phyloP scores from a whole-genome alignment of 2,888 invertebrate genomes.

The Chromoteleia sp. region DNA sequence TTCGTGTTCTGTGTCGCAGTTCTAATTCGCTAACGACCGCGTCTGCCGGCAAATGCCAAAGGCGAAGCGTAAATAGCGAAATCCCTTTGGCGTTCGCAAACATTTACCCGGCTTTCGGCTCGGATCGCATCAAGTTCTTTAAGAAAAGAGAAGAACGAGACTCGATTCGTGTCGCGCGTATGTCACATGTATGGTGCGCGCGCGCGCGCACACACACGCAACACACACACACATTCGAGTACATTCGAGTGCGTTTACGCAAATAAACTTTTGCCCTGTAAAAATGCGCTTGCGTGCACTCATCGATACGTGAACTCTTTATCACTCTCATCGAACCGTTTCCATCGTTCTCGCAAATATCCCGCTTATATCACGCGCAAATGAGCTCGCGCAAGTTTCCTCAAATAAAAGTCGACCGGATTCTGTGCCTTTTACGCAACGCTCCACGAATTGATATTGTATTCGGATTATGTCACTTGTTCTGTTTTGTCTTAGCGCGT shows the following conservation, averaged over 20 bases:
- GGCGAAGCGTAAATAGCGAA: slow-evolving; percentile 73
- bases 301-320: not conserved
- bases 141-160: slow-evolving; percentile 44
- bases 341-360: slow-evolving; percentile 5
- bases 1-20: slow-evolving; percentile 69
- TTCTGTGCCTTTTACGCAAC: not conserved
- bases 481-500: too few species aligned
- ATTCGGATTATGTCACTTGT: not conserved
- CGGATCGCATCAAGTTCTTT: slow-evolving; percentile 48
- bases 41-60: slow-evolving; percentile 71
- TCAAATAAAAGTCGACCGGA: not conserved
- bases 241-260: slow-evolving; percentile 7
- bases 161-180: slow-evolving; percentile 12
- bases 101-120: slow-evolving; percentile 74
- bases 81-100: slow-evolving; percentile 76
- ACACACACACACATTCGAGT: too few species aligned
- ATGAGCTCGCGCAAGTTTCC: slow-evolving; percentile 5
- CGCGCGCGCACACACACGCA: not conserved
- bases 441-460: not conserved
- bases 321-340: not conserved
- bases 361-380: slow-evolving; percentile 14
- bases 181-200: not conserved
- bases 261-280: slow-evolving; percentile 23
- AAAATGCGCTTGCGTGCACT: not conserved
- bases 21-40: slow-evolving; percentile 75